A percentile compares a stretch with the other conserved stretches of the same genome.
phyloP scores from a whole-genome alignment of 2,113 vertebrate genomes.

The Rhinogobius similis region DNA sequence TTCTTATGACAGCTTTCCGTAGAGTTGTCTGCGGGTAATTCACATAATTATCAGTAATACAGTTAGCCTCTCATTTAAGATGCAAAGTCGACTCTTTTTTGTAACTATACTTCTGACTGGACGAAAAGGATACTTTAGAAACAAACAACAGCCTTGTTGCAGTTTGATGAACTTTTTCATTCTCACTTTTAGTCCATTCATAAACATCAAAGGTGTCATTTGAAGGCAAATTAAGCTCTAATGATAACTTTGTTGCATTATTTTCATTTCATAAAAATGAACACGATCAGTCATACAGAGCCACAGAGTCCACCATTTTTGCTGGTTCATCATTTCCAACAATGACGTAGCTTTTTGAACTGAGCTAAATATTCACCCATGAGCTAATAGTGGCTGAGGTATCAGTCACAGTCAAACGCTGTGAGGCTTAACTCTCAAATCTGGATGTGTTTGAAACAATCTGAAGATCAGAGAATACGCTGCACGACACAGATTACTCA shows the following conservation, averaged over 20 bases:
- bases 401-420: background rate
- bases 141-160: background rate
- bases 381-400: background rate
- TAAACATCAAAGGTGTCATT: background rate
- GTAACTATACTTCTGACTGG: background rate
- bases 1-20: background rate
- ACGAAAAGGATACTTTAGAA: no score
- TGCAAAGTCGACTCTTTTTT: no score
- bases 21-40: background rate
- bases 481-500: conserved; percentile 43
- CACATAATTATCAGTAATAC: background rate
- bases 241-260: background rate
- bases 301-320: background rate
- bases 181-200: background rate
- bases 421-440: conserved; percentile 2
- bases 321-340: background rate
- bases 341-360: background rate
- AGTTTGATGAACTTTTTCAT: background rate
- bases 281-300: background rate
- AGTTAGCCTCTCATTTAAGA: no score
- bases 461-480: conserved; percentile 14
- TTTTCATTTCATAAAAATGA: no score
- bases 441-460: conserved; percentile 10
- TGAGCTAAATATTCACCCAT: background rate
- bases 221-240: background rate